Evolutionary conservation across 2,113 vertebrate genomes (phyloP), one percentile per base, ranked within the genome.

Genomic region (Collichthys lucidus): DNA sequence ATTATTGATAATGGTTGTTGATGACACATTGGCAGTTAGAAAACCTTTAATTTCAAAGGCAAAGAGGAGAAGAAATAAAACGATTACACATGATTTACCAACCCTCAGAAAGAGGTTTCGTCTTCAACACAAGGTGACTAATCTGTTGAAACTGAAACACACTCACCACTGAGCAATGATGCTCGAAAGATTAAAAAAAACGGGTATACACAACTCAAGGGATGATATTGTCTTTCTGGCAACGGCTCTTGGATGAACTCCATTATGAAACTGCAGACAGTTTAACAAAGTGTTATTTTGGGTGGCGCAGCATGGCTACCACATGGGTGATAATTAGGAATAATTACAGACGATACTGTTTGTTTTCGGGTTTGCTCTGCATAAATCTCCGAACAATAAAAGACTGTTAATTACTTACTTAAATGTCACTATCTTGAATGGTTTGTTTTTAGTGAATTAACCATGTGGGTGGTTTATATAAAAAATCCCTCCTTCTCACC

Each of bases 281-380:
- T 52, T 55, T 1, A 1, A 3, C 61, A 59, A 44, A 7, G 22
- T 77, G 61, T 63, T 74, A 57, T 62, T 61, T 60, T 29, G 69
- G 79, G 70, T 66, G 74, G 49, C 74, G 63, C 73, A 60, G 74
- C 73, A 74, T 53, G 73, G 76, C 57, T 24, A 77, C 75, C 72
- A 68, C 80, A 74, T 52, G 59, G 69, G 35, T 55, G 76, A 82
- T 86, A 61, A 86, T 86, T 83, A 78, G 2, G 57, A 84, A 71
- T 73, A 83, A 89, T 86, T 85, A 72, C 26, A 72, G 44, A 69
- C 0, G 56, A 74, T 47, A 59, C 24, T 85, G 77, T 81, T 79
- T 84, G 87, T 75, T 86, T 85, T 79, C 4, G 49, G n/a, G 59
- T 26, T 61, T 65, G 65, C 79, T 80, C 56, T 56, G 60, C 66